phyloP scores from a whole-genome alignment of 2,113 vertebrate genomes.

The Clupea harengus region DNA sequence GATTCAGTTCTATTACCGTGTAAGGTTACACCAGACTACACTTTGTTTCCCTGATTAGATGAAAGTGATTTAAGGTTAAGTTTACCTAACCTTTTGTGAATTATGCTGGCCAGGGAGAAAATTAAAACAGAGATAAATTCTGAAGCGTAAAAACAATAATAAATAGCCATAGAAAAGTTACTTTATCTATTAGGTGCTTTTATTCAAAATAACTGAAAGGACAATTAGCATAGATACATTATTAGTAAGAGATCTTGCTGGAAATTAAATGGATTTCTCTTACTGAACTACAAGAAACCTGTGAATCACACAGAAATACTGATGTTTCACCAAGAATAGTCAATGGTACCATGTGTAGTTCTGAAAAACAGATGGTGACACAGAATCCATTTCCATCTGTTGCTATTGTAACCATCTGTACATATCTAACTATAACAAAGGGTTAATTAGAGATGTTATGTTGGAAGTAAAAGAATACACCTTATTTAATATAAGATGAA shows the following conservation, averaged over 20 bases:
- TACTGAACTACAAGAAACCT: too few relatives aligned
- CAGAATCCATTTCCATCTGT: not conserved
- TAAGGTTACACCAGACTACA: not conserved
- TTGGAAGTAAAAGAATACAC: not conserved
- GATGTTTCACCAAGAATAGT: too few relatives aligned
- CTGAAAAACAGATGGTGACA: not conserved
- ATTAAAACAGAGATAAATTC: not conserved
- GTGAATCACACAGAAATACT: too few relatives aligned
- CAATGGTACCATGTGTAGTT: not conserved
- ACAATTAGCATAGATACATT: not conserved
- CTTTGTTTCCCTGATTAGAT: not conserved
- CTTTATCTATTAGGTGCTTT: not conserved
- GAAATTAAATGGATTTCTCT: not conserved
- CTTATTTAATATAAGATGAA: too few relatives aligned
- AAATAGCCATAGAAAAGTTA: not conserved
- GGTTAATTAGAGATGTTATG: not conserved
- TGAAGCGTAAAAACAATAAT: not conserved
- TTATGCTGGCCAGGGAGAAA: not conserved
- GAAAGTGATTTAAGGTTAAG: not conserved
- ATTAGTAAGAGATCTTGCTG: not conserved
- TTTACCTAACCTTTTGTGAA: too few relatives aligned
- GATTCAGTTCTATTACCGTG: not conserved
- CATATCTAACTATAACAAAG: not conserved
- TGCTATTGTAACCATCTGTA: not conserved
- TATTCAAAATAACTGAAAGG: not conserved